A percentile compares a stretch with the other conserved stretches of the same genome.
phyloP scores from a whole-genome alignment of 2,888 invertebrate genomes.

The Lycocerus yunnanus region DNA sequence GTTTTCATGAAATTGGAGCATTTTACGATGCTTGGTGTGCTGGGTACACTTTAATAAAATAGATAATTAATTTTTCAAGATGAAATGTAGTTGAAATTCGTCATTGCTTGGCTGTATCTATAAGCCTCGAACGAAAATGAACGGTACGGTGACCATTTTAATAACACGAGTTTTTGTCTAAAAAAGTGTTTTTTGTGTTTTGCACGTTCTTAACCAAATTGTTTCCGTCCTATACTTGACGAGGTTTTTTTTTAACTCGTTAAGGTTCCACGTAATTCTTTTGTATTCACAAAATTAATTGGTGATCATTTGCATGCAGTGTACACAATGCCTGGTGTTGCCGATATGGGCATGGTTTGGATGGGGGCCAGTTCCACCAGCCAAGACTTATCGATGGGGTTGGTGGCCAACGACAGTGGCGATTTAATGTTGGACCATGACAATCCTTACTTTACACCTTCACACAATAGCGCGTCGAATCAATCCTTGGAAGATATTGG shows the following conservation, averaged over 20 bases:
- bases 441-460: slow-evolving; percentile 55
- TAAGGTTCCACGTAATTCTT: slow-evolving; percentile 3
- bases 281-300: slow-evolving; percentile 5
- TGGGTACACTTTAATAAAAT: neutral
- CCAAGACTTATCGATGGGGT: slow-evolving; percentile 57
- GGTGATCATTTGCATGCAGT: slow-evolving; percentile 37
- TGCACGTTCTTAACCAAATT: neutral
- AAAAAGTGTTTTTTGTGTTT: slow-evolving; percentile 3
- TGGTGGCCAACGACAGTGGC: slow-evolving; percentile 49
- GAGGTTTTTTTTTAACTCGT: neutral
- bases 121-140: slow-evolving; percentile 11
- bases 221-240: slow-evolving; percentile 8
- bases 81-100: slow-evolving; percentile 21
- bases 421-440: slow-evolving; percentile 55
- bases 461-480: slow-evolving; percentile 55
- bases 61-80: slow-evolving; percentile 7
- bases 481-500: slow-evolving; percentile 60
- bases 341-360: slow-evolving; percentile 70
- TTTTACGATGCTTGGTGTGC: neutral
- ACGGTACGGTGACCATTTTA: slow-evolving; percentile 7
- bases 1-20: neutral
- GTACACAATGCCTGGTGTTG: slow-evolving; percentile 60
- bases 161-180: neutral
- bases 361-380: slow-evolving; percentile 65
- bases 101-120: slow-evolving; percentile 5